A percentile compares a stretch with the other conserved stretches of the same genome.
These are phyloP conservation scores for Drosophila aldrichi DNA, from an alignment of 2,888 invertebrate species.

Conservation along the genomic window DNA sequence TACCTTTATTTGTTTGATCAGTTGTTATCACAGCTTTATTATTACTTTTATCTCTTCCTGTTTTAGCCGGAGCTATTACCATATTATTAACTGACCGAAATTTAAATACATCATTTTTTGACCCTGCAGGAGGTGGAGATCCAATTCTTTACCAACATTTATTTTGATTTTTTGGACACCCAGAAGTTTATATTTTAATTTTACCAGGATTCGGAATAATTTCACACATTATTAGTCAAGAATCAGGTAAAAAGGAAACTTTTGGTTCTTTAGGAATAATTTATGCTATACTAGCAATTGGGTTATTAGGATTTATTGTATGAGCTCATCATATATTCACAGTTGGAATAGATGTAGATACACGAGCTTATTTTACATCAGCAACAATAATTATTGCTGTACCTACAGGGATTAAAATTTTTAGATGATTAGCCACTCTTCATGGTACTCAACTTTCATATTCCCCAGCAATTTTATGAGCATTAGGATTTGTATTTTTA, in stretches of 20 bases:
- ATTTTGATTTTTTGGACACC: conserved; percentile 95
- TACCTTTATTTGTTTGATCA: conserved; percentile 91
- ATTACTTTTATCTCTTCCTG: conserved; percentile 89
- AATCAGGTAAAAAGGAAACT: background rate
- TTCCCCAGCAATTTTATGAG: conserved; percentile 88
- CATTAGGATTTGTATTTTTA: conserved; percentile 88
- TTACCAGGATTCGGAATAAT: background rate
- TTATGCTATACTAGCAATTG: background rate
- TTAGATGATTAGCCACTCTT: conserved; percentile 87
- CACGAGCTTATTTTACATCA: conserved; percentile 93
- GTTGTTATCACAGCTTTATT: conserved; percentile 89
- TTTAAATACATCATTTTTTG: conserved; percentile 93
- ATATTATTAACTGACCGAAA: conserved; percentile 90
- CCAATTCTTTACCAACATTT: conserved; percentile 93
- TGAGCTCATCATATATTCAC: conserved; percentile 90
- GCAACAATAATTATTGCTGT: conserved; percentile 95
- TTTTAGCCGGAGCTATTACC: conserved; percentile 92
- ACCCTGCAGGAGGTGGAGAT: conserved; percentile 92
- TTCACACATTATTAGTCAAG: background rate
- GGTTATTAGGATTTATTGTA: conserved; percentile 83
- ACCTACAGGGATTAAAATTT: conserved; percentile 93
- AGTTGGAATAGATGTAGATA: conserved; percentile 93
- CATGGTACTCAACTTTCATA: conserved; percentile 86
- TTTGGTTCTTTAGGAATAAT: background rate
- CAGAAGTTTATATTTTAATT: conserved; percentile 90